A percentile compares a stretch with the other conserved stretches of the same genome.
phyloP scores from a whole-genome alignment of 2,888 invertebrate species.

The Plagodis dolabraria region DNA sequence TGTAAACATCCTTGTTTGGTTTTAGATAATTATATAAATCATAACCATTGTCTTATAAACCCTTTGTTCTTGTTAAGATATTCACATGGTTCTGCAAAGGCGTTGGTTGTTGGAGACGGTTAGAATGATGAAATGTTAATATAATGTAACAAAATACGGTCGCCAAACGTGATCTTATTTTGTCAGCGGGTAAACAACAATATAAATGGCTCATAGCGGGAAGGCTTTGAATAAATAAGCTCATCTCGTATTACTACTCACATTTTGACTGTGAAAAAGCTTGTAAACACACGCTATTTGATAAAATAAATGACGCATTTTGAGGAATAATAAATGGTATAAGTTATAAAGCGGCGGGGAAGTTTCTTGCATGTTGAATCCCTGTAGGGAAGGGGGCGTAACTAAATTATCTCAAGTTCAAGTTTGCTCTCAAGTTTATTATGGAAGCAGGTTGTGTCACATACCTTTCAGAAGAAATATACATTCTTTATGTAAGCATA shows the following conservation, averaged over 20 bases:
- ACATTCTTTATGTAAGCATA: too few species aligned
- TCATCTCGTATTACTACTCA: constrained; percentile 6
- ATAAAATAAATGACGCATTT: constrained; percentile 25
- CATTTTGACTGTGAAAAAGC: constrained; percentile 14
- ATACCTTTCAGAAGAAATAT: constrained; percentile 1
- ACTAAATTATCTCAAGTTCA: constrained; percentile 23
- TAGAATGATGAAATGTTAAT: constrained; percentile 7
- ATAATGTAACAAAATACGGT: constrained; percentile 15
- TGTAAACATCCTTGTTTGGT: too few species aligned
- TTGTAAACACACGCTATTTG: constrained; percentile 13
- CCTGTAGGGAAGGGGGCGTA: constrained; percentile 16
- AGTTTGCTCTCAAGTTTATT: constrained; percentile 21
- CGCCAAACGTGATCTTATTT: constrained; percentile 18
- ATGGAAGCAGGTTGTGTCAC: constrained; percentile 14
- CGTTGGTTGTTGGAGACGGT: neutral
- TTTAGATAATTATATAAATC: too few species aligned
- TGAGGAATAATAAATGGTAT: constrained; percentile 29
- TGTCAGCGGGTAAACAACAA: constrained; percentile 11
- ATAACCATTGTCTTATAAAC: neutral
- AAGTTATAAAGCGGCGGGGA: constrained; percentile 19
- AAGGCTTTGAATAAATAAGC: constrained; percentile 13
- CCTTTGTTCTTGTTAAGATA: neutral
- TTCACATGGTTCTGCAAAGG: neutral
- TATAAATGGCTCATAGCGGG: neutral
- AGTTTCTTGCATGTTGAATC: constrained; percentile 22